These are phyloP conservation scores for Galemys pyrenaicus DNA, from an alignment of 2,113 vertebrate species.

Conservation along the genomic window DNA sequence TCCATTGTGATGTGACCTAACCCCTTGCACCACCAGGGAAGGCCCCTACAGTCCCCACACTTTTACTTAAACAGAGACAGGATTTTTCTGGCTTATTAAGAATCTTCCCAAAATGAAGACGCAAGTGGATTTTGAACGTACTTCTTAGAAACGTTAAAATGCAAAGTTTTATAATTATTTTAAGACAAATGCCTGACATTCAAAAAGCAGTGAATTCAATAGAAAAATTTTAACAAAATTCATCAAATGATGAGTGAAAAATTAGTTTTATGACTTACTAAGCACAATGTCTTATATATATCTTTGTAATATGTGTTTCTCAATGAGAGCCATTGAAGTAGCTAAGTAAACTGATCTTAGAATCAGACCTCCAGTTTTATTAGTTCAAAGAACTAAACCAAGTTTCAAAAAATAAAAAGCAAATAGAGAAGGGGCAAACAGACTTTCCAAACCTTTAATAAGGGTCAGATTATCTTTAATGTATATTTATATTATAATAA, in stretches of 20 bases:
- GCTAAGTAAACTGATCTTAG: not conserved
- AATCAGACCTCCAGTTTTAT: not conserved
- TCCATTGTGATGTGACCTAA: no score
- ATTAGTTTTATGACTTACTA: not conserved
- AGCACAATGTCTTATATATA: not conserved
- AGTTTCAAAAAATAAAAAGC: not conserved
- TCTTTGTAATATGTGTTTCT: not conserved
- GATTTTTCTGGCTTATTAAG: not conserved
- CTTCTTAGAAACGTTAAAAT: not conserved
- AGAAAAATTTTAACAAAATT: slow-evolving; percentile 2
- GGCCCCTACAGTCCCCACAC: not conserved
- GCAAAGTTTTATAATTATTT: not conserved
- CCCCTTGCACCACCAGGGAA: no score
- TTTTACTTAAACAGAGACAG: not conserved
- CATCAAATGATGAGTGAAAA: not conserved
- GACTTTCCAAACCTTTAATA: not conserved
- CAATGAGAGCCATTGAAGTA: not conserved
- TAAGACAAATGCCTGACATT: not conserved
- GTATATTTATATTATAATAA: not conserved
- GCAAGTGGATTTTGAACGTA: not conserved
- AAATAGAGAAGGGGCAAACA: not conserved
- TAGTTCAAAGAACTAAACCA: not conserved
- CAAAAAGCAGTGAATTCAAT: not conserved
- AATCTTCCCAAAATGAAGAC: not conserved
- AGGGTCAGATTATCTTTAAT: not conserved